Conservation (phyloP, 2,797 vertebrate genomes). For the Enteromius paludinosus region DNA sequence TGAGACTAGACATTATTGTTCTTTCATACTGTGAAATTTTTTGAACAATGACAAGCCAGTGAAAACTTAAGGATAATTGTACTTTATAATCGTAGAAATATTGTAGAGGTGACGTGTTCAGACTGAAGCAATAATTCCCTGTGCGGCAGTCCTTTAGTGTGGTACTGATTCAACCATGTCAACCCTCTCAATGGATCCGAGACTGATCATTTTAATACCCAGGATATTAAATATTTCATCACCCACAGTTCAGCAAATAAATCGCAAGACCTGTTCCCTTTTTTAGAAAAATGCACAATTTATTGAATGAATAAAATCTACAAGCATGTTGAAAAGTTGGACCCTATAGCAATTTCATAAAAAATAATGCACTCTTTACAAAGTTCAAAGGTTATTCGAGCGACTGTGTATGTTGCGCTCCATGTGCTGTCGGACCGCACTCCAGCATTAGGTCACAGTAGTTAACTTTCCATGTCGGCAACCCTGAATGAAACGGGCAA, state of each 20-base stretch:
- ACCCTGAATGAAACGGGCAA: slow-evolving; percentile 30
- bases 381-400: slow-evolving; percentile 20
- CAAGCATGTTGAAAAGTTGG: slow-evolving; percentile 47
- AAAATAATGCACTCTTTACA: slow-evolving; percentile 18
- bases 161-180: slow-evolving; percentile 46
- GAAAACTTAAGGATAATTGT: slow-evolving; percentile 30
- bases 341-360: slow-evolving; percentile 33
- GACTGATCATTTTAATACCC: slow-evolving; percentile 62
- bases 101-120: slow-evolving; percentile 22
- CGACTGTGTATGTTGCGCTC: not conserved
- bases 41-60: slow-evolving; percentile 30
- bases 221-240: slow-evolving; percentile 60
- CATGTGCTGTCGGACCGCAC: not conserved
- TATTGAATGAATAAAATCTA: slow-evolving; percentile 59
- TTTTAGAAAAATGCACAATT: slow-evolving; percentile 56
- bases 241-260: slow-evolving; percentile 56
- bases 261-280: slow-evolving; percentile 49
- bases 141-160: slow-evolving; percentile 33
- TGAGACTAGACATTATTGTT: slow-evolving; percentile 31
- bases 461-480: slow-evolving; percentile 15
- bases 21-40: slow-evolving; percentile 13
- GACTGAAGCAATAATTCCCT: slow-evolving; percentile 45
- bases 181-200: slow-evolving; percentile 43
- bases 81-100: slow-evolving; percentile 35
- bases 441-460: slow-evolving; percentile 12